phyloP scores from a whole-genome alignment of 2,113 vertebrate genomes.

The Neogale vison region DNA sequence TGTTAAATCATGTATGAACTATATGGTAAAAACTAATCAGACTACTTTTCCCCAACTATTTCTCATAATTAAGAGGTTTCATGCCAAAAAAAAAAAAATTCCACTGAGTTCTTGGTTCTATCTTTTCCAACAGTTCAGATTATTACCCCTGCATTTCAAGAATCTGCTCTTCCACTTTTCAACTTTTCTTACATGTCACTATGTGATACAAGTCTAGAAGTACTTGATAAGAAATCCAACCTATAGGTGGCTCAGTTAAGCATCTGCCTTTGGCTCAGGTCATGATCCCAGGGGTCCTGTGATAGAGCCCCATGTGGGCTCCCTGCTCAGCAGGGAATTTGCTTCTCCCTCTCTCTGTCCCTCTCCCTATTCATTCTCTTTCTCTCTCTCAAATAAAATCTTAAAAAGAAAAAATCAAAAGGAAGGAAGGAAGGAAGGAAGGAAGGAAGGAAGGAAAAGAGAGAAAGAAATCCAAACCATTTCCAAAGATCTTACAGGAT shows the following conservation, averaged over 20 bases:
- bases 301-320: too few relatives aligned
- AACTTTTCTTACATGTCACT: not conserved
- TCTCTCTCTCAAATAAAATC: too few relatives aligned
- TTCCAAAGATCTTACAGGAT: not conserved
- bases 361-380: too few relatives aligned
- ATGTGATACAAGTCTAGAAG: not conserved
- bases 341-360: too few relatives aligned
- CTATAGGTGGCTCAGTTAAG: not conserved
- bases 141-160: not conserved
- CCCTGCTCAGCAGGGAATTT: too few relatives aligned
- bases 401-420: too few relatives aligned
- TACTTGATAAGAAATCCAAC: not conserved
- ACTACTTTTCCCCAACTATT: not conserved
- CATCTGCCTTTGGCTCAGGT: too few relatives aligned
- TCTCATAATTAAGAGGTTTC: not conserved
- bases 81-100: not conserved
- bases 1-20: not conserved
- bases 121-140: not conserved
- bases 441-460: too few relatives aligned
- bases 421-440: too few relatives aligned
- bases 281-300: too few relatives aligned
- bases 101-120: not conserved
- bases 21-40: not conserved
- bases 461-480: not conserved
- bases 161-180: not conserved